Conservation (phyloP, 2,113 vertebrate genomes). For the Aegotheles bennettii region DNA sequence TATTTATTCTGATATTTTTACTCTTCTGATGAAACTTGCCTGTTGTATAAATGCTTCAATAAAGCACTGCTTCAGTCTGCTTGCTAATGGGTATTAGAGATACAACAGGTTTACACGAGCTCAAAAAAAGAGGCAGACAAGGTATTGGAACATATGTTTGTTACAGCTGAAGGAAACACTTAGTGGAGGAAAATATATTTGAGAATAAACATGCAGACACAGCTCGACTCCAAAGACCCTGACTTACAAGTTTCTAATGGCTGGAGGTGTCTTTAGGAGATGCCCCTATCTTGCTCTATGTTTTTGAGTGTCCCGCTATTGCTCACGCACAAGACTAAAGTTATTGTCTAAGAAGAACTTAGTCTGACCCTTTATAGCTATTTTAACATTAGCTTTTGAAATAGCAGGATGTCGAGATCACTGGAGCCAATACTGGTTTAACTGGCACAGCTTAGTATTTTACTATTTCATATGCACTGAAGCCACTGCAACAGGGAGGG, state of each 20-base stretch:
- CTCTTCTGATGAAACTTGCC: not conserved
- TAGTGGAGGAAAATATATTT: not conserved
- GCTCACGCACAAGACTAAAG: not conserved
- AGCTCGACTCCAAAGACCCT: not conserved
- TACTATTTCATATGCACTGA: not conserved
- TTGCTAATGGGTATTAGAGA: not conserved
- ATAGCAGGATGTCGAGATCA: not conserved
- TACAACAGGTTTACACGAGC: not conserved
- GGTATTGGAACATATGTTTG: not conserved
- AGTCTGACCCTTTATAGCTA: not conserved
- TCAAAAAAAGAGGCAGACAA: not conserved
- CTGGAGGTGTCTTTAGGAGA: not conserved
- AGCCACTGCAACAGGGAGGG: not conserved
- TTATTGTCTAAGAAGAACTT: not conserved
- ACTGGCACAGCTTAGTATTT: not conserved
- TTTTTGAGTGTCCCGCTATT: not conserved
- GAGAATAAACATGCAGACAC: not conserved
- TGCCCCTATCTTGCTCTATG: rapidly evolving
- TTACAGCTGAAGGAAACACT: not conserved
- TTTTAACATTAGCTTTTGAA: not conserved
- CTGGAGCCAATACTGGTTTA: not conserved
- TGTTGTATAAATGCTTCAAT: not conserved
- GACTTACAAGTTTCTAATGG: not conserved
- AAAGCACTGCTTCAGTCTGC: not conserved
- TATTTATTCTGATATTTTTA: not conserved